A percentile compares a stretch with the other conserved stretches of the same genome.
phyloP scores from a whole-genome alignment of 2,888 invertebrate genomes.

The Xanthorhoe designata region DNA sequence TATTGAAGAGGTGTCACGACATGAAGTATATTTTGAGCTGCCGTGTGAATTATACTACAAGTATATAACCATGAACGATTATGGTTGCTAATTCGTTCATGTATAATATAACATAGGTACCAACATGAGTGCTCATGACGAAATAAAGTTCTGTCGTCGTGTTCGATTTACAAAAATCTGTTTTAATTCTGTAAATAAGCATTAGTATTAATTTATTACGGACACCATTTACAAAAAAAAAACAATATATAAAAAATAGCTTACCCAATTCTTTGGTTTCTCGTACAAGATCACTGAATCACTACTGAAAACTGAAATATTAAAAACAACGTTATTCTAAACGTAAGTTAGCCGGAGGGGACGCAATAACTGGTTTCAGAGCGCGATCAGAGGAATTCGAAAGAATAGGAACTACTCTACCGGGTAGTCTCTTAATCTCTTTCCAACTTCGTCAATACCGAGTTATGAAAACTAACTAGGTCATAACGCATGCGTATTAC shows the following conservation, averaged over 20 bases:
- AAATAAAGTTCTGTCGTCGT: too few relatives aligned
- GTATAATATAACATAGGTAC: too few relatives aligned
- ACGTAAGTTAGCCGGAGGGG: neutral
- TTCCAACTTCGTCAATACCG: neutral
- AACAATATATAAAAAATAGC: neutral
- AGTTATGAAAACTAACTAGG: slow-evolving; percentile 1
- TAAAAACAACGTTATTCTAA: neutral
- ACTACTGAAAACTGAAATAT: neutral
- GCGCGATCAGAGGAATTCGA: neutral
- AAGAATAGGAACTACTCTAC: neutral
- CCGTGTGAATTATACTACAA: too few relatives aligned
- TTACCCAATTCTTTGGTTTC: neutral
- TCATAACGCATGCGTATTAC: slow-evolving; percentile 19
- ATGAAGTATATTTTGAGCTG: too few relatives aligned
- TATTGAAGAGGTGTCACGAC: too few relatives aligned
- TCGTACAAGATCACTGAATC: neutral
- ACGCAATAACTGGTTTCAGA: neutral
- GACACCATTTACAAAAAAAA: neutral
- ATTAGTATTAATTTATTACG: too few relatives aligned
- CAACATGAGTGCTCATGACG: neutral
- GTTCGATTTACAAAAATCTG: too few relatives aligned
- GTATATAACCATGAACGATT: too few relatives aligned
- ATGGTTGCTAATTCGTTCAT: too few relatives aligned
- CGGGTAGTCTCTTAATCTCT: neutral
- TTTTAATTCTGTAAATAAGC: too few relatives aligned